These are phyloP conservation scores for Pelvicachromis taeniatus DNA, from an alignment of 2,113 vertebrate species.

Conservation along the genomic window DNA sequence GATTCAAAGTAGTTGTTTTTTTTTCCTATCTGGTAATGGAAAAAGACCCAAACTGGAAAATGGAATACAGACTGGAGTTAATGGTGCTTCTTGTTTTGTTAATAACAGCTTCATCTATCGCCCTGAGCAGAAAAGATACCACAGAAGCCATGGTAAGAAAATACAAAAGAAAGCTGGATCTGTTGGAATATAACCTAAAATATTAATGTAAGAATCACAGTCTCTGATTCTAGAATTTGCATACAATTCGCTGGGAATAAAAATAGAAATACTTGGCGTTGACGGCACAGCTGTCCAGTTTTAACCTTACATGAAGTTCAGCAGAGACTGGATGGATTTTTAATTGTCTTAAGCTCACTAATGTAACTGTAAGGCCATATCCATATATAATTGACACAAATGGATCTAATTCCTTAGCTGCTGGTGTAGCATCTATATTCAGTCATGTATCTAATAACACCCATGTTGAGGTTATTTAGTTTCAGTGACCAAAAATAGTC, in stretches of 20 bases:
- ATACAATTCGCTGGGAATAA: background rate
- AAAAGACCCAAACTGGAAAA: background rate
- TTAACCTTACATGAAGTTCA: background rate
- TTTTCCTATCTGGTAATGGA: background rate
- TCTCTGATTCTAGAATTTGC: background rate
- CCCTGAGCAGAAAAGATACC: conserved; percentile 18
- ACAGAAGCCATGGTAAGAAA: conserved; percentile 61
- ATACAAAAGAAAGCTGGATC: background rate
- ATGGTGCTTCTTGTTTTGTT: conserved; percentile 38
- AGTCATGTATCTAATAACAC: background rate
- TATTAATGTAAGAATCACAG: background rate
- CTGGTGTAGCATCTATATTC: background rate
- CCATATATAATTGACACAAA: background rate
- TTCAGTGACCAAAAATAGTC: background rate
- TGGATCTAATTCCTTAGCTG: background rate
- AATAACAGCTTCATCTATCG: conserved; percentile 5
- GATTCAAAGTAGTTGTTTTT: background rate
- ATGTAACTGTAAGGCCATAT: background rate
- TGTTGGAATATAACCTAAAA: background rate
- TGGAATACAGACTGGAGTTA: conserved; percentile 28
- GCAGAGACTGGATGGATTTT: background rate
- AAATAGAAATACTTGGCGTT: background rate
- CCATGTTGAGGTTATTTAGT: background rate
- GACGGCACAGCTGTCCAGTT: background rate
- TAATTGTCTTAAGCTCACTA: background rate